A percentile compares a stretch with the other conserved stretches of the same genome.
phyloP scores from a whole-genome alignment of 2,888 invertebrate species.

The Choristoneura rosaceana region DNA sequence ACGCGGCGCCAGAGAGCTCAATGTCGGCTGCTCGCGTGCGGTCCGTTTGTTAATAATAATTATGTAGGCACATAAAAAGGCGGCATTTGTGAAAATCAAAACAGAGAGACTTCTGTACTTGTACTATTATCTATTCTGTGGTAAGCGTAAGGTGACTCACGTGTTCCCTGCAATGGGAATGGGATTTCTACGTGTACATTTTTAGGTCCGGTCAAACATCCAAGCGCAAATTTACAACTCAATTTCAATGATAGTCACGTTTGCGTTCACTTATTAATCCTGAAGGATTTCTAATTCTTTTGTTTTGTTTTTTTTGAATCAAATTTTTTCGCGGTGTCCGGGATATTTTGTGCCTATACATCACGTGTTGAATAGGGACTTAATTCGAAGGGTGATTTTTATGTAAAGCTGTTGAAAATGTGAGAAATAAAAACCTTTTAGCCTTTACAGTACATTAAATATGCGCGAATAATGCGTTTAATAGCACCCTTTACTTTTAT shows the following conservation, averaged over 20 bases:
- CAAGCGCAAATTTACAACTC: constrained; percentile 7
- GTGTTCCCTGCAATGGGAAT: constrained; percentile 5
- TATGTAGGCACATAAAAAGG: no score
- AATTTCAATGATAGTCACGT: constrained; percentile 5
- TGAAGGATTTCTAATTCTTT: constrained; percentile 26
- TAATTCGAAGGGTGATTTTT: constrained; percentile 72
- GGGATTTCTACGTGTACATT: neutral
- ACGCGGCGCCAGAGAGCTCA: no score
- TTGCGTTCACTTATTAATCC: constrained; percentile 9
- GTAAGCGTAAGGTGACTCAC: constrained; percentile 28
- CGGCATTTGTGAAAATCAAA: no score
- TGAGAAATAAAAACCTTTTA: constrained; percentile 77
- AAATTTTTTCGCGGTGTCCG: constrained; percentile 44
- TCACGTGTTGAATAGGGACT: constrained; percentile 72
- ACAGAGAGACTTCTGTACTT: no score
- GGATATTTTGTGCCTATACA: constrained; percentile 58
- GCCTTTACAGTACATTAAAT: constrained; percentile 83
- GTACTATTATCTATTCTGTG: no score
- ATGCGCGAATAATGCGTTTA: constrained; percentile 84
- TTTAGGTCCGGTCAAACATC: neutral
- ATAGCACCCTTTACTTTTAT: constrained; percentile 84
- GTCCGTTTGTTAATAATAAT: no score
- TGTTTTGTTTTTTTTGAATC: constrained; percentile 33
- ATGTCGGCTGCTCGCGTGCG: no score
- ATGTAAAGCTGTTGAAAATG: constrained; percentile 78